Base-by-base conservation (phyloP, 2,888 invertebrate species). In the Drosophila rellima region DNA sequence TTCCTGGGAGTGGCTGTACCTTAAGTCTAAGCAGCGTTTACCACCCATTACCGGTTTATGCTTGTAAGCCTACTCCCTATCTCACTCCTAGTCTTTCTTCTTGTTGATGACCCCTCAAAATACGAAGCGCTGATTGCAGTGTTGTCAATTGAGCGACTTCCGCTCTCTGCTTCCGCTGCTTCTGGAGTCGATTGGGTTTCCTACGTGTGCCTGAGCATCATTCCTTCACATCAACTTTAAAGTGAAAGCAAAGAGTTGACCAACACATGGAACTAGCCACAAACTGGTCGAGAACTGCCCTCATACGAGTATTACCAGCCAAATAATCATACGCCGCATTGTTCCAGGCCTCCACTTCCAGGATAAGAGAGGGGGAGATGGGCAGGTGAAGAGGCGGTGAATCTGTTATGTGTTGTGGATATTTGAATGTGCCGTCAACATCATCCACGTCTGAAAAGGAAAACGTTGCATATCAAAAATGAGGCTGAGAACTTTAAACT, bases 301-400 rank as follows among this genome's bases (percentile, higher is more conserved):
- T 75, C 78, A 80, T 26, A 26, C 26, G 26, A 26, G 26, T 75
- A 75, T 75, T 75, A 73, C 60, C 74, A 74, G 61, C 50, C 70
- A 67, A 88, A 88, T 82, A 84, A 85, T 85, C 82, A 88, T 85
- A 72, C 70, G 88, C 88, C 86, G 84, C 88, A 85, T 85, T 82
- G 88, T 85, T 52, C 68, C 54, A 62, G 55, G 40, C 42, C 69
- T 18, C 33, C 11, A 1, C n/a, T 15, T 15, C 20, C 10, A 13
- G 20, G 33, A 17, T 13, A n/a, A n/a, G 20, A 3, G 2, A 13
- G 13, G 11, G 35, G 47, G 23, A 11, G 1, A 6, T n/a, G 20
- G 1, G 3, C 26, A 37, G 47, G 23, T 17, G 51, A 33, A 23
- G 15, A 15, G 42, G 33, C 50, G 23, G 15, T 37, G 54, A 55